Conservation (phyloP, 2,113 vertebrate genomes). For the Xiphophorus maculatus region DNA sequence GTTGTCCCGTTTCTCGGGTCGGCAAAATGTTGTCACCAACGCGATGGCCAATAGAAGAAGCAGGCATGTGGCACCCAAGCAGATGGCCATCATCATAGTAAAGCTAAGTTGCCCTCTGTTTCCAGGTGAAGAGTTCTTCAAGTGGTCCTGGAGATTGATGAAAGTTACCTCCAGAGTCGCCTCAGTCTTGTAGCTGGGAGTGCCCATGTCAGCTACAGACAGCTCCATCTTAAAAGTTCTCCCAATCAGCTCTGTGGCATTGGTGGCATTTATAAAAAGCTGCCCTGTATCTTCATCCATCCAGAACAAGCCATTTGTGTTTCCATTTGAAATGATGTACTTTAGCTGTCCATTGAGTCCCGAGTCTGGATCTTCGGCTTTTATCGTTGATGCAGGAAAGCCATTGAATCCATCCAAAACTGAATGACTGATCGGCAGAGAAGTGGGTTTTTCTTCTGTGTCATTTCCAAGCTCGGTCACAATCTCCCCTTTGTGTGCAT, state of each 20-base stretch:
- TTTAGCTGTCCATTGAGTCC: slow-evolving; percentile 83
- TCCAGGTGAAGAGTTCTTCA: slow-evolving; percentile 81
- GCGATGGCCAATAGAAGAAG: slow-evolving; percentile 82
- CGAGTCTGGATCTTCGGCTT: slow-evolving; percentile 86
- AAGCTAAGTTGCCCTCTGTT: slow-evolving; percentile 77
- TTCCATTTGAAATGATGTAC: slow-evolving; percentile 78
- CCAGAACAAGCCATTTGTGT: slow-evolving; percentile 77
- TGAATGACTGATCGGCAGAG: slow-evolving; percentile 25
- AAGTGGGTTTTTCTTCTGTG: slow-evolving; percentile 21
- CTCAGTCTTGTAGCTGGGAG: slow-evolving; percentile 74
- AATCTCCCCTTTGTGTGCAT: slow-evolving; percentile 80
- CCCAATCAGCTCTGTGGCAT: slow-evolving; percentile 85
- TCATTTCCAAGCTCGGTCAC: slow-evolving; percentile 71
- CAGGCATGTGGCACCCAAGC: slow-evolving; percentile 81
- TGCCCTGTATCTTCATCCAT: slow-evolving; percentile 83
- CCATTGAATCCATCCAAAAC: slow-evolving; percentile 48
- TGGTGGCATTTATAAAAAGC: slow-evolving; percentile 87
- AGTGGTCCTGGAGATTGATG: slow-evolving; percentile 82
- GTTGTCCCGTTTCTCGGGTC: slow-evolving; percentile 85
- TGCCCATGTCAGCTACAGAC: slow-evolving; percentile 84
- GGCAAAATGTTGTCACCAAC: slow-evolving; percentile 84
- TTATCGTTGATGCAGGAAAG: slow-evolving; percentile 78
- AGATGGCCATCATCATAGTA: slow-evolving; percentile 81
- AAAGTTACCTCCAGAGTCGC: slow-evolving; percentile 83
- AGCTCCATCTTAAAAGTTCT: slow-evolving; percentile 81